Conservation (phyloP, 2,888 invertebrate species). For the Camptogramma bilineatum region DNA sequence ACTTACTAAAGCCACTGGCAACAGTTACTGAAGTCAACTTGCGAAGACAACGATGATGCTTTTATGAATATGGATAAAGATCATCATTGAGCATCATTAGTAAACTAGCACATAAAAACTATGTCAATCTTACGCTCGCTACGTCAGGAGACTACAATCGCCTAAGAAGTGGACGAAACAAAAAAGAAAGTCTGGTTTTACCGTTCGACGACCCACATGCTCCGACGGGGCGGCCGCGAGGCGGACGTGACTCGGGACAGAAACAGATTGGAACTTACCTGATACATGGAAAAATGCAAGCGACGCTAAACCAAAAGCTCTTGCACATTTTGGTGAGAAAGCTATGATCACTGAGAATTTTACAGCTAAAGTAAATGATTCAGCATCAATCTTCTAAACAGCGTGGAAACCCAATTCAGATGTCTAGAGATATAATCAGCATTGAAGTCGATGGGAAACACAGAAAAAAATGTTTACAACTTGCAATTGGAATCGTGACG, state of each 20-base stretch:
- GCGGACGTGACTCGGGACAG: constrained; percentile 66
- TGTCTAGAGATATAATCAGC: constrained; percentile 15
- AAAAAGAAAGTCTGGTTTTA: constrained; percentile 78
- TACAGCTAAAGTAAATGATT: not conserved
- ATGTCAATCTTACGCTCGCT: constrained; percentile 38
- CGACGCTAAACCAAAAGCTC: not conserved
- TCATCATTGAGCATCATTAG: not conserved
- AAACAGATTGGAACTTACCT: constrained; percentile 54
- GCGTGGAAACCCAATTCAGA: not conserved
- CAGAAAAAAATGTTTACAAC: constrained; percentile 31
- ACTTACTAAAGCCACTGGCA: too few species aligned
- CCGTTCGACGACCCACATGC: constrained; percentile 81
- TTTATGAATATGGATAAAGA: not conserved
- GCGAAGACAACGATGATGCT: not conserved
- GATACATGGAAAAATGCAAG: constrained; percentile 25
- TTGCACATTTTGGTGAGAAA: not conserved
- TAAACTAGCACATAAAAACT: constrained; percentile 14
- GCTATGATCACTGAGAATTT: not conserved
- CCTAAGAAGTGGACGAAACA: constrained; percentile 61
- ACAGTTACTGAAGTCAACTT: too few species aligned
- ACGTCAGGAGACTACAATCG: constrained; percentile 48
- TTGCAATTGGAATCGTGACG: constrained; percentile 35
- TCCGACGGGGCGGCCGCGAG: constrained; percentile 41
- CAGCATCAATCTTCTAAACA: not conserved
- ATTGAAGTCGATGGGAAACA: constrained; percentile 27